Conservation (phyloP, 2,113 vertebrate species). For the Myiozetetes cayanensis region DNA sequence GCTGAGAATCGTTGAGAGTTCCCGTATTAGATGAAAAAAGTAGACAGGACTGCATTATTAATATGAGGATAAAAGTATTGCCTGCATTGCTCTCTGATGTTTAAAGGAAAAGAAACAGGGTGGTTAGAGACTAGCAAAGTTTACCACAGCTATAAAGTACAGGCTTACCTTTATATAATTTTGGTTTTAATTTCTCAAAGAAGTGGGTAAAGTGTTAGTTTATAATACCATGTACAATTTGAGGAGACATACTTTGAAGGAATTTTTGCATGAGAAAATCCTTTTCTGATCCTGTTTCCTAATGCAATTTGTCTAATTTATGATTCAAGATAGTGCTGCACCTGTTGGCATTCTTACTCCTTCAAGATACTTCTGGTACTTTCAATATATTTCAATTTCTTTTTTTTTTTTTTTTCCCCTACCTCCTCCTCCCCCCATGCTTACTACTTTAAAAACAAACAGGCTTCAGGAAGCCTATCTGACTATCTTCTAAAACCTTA, state of each 20-base stretch:
- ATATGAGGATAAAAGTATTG: not conserved
- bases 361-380: not conserved
- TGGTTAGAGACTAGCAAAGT: not conserved
- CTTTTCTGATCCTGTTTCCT: not conserved
- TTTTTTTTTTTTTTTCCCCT: not conserved
- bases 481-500: not conserved
- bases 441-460: not conserved
- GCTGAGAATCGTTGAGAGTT: not conserved
- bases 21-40: not conserved
- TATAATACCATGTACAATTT: not conserved
- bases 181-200: not conserved
- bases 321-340: not conserved
- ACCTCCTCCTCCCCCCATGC: fast-evolving
- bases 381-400: not conserved
- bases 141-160: not conserved
- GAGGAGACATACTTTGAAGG: not conserved
- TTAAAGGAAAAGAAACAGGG: not conserved
- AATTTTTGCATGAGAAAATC: not conserved
- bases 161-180: not conserved
- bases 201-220: not conserved
- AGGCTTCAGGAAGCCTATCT: not conserved
- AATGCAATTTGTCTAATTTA: not conserved
- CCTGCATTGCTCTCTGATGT: not conserved
- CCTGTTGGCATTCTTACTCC: not conserved
- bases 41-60: not conserved